Base-by-base conservation (phyloP, 2,888 invertebrate species). In the Elysia crispata region DNA sequence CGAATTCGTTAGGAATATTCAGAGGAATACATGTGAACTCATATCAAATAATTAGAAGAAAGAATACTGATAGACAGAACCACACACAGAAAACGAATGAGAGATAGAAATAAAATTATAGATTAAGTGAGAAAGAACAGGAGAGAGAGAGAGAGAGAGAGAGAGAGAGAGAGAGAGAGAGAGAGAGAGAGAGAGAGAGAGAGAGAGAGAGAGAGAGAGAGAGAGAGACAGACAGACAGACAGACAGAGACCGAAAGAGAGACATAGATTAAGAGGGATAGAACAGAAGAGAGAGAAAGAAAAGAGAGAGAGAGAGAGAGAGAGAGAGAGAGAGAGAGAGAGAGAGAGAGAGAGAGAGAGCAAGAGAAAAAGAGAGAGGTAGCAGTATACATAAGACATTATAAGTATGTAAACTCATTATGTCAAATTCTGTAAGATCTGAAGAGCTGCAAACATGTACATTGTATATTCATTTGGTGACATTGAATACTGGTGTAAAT, bases 271-370 rank as follows among this genome's bases (percentile, higher is more conserved):
- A 33, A 67, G 31, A 25, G 67, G 33, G 31, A 67, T 28, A 67
- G 31, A 67, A 33, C 25, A 15, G 30, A 30, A 67, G 31, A 67
- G 67, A 67, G 31, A 67, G 67, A 11, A 11, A 41, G 41, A 41
- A 41, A 11, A 67, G 31, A 67, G 25, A 67, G 67, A 67, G 11
- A 67, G 67, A 67, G 11, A 67, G 67, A 67, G 0, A 67, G 67
- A 30, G 11, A 67, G 67, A 67, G 11, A 67, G 11, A 67, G 28
- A 25, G 31, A 67, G 28, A 30, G 31, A 18, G 11, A 18, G 11
- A 67, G 13, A 67, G 67, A 67, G 31, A 30, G 31, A 30, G 33
- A 30, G 67, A 30, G 31, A 72, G 50, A 49, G 25, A 49, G 72
- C 15, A 1, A 49, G 41, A 49, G 50, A 72, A 20, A 72, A n/a